phyloP scores from a whole-genome alignment of 2,888 invertebrate species.

The Saturnia japonica region DNA sequence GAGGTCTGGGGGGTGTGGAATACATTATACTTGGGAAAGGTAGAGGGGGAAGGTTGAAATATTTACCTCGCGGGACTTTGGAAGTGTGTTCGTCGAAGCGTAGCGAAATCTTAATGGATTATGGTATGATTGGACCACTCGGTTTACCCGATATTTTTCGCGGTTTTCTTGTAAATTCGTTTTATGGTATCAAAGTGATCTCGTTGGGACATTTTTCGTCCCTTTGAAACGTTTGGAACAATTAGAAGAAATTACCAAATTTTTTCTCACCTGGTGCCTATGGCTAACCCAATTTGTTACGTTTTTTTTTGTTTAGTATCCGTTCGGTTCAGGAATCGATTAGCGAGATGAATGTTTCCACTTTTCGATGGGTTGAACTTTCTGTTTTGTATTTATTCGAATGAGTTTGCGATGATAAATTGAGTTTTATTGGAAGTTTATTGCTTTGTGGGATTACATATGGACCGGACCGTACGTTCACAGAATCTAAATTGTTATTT shows the following conservation, averaged over 20 bases:
- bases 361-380: constrained; percentile 39
- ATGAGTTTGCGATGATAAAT: constrained; percentile 9
- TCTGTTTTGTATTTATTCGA: constrained; percentile 13
- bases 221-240: constrained; percentile 49
- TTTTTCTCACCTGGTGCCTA: constrained; percentile 40
- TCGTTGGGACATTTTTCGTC: constrained; percentile 43
- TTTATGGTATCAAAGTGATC: constrained; percentile 57
- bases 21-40: constrained; percentile 68
- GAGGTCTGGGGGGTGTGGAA: constrained; percentile 75
- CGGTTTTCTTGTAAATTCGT: constrained; percentile 56
- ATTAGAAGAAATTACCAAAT: constrained; percentile 66
- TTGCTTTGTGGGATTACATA: constrained; percentile 29
- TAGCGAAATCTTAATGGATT: constrained; percentile 80
- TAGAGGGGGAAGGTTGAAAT: constrained; percentile 64
- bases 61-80: constrained; percentile 79
- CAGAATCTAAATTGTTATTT: constrained; percentile 20
- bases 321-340: constrained; percentile 46
- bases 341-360: constrained; percentile 47
- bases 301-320: constrained; percentile 35
- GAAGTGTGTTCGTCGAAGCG: constrained; percentile 74
- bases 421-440: constrained; percentile 23
- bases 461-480: background rate
- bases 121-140: constrained; percentile 75
- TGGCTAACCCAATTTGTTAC: constrained; percentile 43
- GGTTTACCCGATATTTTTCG: constrained; percentile 67